Base-by-base conservation (phyloP, 2,888 invertebrate species). In the Synanthedon vespiformis region DNA sequence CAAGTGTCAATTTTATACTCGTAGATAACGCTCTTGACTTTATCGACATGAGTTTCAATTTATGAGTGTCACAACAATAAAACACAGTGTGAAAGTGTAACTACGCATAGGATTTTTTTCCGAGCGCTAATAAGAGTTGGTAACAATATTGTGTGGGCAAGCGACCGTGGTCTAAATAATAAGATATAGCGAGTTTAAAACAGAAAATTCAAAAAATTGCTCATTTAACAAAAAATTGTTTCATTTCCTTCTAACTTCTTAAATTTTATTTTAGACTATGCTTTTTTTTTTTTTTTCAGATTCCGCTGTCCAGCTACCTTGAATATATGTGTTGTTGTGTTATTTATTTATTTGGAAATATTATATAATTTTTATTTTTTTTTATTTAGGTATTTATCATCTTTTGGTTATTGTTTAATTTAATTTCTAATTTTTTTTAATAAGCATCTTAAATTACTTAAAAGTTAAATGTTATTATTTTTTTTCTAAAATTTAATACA, bases 61-160 rank as follows among this genome's bases (percentile, higher is more conserved):
- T n/a, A 44, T 44, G 44, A 14, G 14, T 55, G 53, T 56, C 53
- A 53, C 61, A 58, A 56, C 62, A 62, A 64, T 62, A 60, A n/a
- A n/a, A 40, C 52, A 53, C 59, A 52, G 41, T 55, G 53, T 55
- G 53, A 53, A 60, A 60, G 53, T 51, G 12, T 52, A 53, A 56
- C 57, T 53, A 40, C 47, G 50, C n/a, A 56, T 57, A 63, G 61
- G 54, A 49, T 34, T 61, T 65, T 64, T 66, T 67, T 62, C 48
- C 48, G 54, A 58, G 58, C 53, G 52, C 56, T 61, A 67, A 64
- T 55, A 56, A 61, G 60, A 58, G 57, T 57, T 51, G 55, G 34
- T 48, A 16, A 48, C 57, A 58, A 65, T 63, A 61, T 60, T 62
- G 58, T 56, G 44, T 12, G 6, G 44, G 14, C 13, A 13, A 14